A percentile compares a stretch with the other conserved stretches of the same genome.
Conservation (phyloP, 1,140 invertebrate genomes). For the Solenopsis invicta region DNA sequence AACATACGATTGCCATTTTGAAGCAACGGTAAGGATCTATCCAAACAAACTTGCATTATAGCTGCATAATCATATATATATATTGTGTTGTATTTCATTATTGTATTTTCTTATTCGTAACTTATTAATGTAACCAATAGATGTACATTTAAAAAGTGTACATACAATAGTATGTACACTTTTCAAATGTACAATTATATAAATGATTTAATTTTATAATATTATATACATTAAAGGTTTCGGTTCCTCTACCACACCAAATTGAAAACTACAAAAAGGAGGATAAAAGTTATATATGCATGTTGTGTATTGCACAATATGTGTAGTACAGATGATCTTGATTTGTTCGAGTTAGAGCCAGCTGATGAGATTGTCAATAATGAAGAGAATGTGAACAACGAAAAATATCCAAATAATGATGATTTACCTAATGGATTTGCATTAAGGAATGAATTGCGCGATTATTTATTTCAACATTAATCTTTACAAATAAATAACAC, state of each 20-base stretch:
- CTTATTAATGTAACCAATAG: constrained; percentile 8
- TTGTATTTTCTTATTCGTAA: too few relatives aligned
- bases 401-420: constrained; percentile 1
- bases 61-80: too few relatives aligned
- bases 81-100: too few relatives aligned
- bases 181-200: neutral
- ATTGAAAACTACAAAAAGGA: neutral
- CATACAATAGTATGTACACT: too few relatives aligned
- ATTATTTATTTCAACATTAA: neutral
- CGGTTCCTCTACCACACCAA: constrained; percentile 13
- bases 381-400: neutral
- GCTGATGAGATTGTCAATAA: neutral
- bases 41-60: too few relatives aligned
- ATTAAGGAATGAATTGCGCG: neutral
- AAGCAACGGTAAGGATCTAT: constrained; percentile 63
- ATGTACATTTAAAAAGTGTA: too few relatives aligned
- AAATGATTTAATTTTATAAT: too few relatives aligned
- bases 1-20: constrained; percentile 66
- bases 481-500: too few relatives aligned
- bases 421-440: neutral
- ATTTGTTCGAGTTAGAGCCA: neutral
- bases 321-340: constrained; percentile 28
- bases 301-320: constrained; percentile 53
- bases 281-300: neutral
- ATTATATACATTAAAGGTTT: neutral